Conservation (phyloP, 2,797 vertebrate species). For the Mormyrus proboscirostris region DNA sequence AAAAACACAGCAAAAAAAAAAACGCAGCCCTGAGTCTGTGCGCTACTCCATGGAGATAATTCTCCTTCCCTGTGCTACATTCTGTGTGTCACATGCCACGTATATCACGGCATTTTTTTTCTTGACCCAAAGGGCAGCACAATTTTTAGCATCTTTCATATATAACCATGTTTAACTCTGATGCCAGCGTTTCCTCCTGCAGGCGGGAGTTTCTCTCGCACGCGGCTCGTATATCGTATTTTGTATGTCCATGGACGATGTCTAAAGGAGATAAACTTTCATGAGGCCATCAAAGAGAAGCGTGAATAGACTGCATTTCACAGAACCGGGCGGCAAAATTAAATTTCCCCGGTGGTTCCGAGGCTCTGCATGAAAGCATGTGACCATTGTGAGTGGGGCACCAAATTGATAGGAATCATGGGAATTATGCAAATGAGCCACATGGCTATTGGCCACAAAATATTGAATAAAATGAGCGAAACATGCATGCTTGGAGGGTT, state of each 20-base stretch:
- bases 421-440: slow-evolving; percentile 9
- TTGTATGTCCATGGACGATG: neutral
- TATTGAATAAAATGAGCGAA: neutral
- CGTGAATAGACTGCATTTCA: neutral
- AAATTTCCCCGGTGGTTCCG: neutral
- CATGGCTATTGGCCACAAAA: slow-evolving; percentile 1
- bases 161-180: neutral
- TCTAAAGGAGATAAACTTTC: neutral
- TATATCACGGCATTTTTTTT: neutral
- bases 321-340: neutral
- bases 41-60: neutral
- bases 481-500: neutral
- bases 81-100: neutral
- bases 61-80: slow-evolving; percentile 1
- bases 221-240: neutral
- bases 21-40: neutral
- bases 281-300: neutral
- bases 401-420: neutral
- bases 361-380: neutral
- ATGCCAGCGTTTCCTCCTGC: neutral
- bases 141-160: neutral
- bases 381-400: neutral
- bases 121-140: neutral
- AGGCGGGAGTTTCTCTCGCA: neutral
- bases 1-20: neutral